Percentiles rank a stretch among this genome's conserved stretches.
Evolutionary conservation across 2,113 vertebrate species (phyloP).

Genomic region (Cathartes aura): DNA sequence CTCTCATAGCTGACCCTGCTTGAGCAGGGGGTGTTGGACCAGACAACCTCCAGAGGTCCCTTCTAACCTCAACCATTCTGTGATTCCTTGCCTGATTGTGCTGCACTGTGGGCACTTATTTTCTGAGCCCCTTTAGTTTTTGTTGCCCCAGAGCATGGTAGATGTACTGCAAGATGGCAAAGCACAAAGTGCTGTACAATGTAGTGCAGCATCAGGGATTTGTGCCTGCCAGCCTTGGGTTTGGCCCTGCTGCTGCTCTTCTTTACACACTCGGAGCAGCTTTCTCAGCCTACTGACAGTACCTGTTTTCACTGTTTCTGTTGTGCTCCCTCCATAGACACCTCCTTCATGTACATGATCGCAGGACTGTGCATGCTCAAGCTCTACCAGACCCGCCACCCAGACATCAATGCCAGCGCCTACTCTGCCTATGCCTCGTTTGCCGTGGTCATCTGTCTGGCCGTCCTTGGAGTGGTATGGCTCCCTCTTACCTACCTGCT

Average conservation of each 20-base stretch:
- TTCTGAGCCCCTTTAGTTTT: neutral
- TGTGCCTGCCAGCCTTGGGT: neutral
- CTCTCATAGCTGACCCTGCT: neutral
- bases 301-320: neutral
- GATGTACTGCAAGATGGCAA: neutral
- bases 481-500: neutral
- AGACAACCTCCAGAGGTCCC: neutral
- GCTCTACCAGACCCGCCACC: slow-evolving; percentile 85
- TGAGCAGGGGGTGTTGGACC: neutral
- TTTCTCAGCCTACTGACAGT: neutral
- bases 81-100: neutral
- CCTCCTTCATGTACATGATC: slow-evolving; percentile 87
- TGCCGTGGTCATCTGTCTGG: slow-evolving; percentile 79
- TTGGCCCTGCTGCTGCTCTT: neutral
- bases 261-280: neutral
- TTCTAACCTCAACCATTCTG: neutral
- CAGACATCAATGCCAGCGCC: slow-evolving; percentile 84
- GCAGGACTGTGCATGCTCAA: slow-evolving; percentile 86
- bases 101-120: neutral
- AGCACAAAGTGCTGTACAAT: neutral
- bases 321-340: slow-evolving; percentile 70
- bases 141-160: neutral
- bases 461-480: slow-evolving; percentile 84
- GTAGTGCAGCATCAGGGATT: neutral
- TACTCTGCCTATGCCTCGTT: slow-evolving; percentile 84